These are phyloP conservation scores for Spinus olivaceus DNA, from an alignment of 2,797 vertebrate genomes.

Conservation along the genomic window DNA sequence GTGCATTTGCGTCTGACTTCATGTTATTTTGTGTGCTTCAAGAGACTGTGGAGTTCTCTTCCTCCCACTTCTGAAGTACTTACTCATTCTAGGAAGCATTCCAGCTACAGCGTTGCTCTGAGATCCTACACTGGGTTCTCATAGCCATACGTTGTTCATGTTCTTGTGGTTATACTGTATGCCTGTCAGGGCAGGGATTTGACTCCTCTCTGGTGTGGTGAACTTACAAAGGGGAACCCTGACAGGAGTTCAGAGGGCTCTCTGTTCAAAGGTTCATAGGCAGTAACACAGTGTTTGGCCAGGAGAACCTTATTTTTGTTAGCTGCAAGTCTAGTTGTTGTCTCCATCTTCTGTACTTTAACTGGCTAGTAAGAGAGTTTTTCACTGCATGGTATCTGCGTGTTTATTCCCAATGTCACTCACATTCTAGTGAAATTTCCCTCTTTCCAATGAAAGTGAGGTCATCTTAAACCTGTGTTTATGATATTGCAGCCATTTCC, in stretches of 20 bases:
- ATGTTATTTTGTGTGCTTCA: slow-evolving; percentile 51
- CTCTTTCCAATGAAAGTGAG: slow-evolving; percentile 53
- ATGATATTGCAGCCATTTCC: slow-evolving; percentile 63
- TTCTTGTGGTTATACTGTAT: slow-evolving; percentile 48
- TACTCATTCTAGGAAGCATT: slow-evolving; percentile 61
- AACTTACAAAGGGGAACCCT: background rate
- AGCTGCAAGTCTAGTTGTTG: background rate
- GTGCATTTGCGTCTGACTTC: slow-evolving; percentile 39
- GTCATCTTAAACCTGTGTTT: slow-evolving; percentile 67
- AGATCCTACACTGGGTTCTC: slow-evolving; percentile 39
- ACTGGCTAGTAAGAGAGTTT: background rate
- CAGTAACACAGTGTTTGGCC: background rate
- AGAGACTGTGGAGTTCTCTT: slow-evolving; percentile 44
- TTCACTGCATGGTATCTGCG: background rate
- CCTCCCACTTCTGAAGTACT: slow-evolving; percentile 57
- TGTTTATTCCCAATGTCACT: slow-evolving; percentile 31
- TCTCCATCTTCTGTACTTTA: background rate
- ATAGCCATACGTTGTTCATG: slow-evolving; percentile 10
- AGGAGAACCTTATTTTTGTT: background rate
- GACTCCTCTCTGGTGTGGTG: background rate
- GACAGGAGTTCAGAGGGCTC: background rate
- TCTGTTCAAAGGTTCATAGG: background rate
- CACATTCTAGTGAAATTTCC: slow-evolving; percentile 30
- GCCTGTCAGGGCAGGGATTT: slow-evolving; percentile 39
- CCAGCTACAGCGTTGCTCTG: slow-evolving; percentile 31